A percentile compares a stretch with the other conserved stretches of the same genome.
phyloP scores from a whole-genome alignment of 2,113 vertebrate genomes.

The Petrocephalus microphthalmus region DNA sequence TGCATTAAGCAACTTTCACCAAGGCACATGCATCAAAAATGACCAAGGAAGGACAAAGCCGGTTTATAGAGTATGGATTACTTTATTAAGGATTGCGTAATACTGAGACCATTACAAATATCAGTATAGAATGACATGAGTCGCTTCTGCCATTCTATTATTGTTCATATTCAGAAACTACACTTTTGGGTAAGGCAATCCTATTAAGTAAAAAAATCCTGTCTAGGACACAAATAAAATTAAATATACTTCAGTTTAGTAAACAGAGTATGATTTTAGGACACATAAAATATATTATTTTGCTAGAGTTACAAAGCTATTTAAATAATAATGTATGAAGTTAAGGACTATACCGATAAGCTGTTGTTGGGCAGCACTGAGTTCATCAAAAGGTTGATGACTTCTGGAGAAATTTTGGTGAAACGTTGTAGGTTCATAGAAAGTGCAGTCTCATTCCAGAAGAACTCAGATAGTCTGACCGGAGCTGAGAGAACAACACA shows the following conservation, averaged over 20 bases:
- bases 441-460: conserved; percentile 53
- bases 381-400: conserved; percentile 43
- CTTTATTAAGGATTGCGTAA: background rate
- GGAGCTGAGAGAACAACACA: conserved; percentile 36
- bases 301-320: background rate
- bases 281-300: background rate
- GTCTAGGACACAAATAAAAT: background rate
- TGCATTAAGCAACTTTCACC: background rate
- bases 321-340: background rate
- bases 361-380: conserved; percentile 41
- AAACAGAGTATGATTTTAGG: background rate
- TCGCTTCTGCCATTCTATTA: background rate
- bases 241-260: background rate
- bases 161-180: background rate
- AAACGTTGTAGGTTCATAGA: conserved; percentile 42
- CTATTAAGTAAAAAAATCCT: background rate
- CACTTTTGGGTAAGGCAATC: background rate
- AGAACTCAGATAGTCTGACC: conserved; percentile 47
- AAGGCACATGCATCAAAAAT: background rate
- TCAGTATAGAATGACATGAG: background rate
- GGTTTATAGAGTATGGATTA: background rate
- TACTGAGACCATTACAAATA: background rate
- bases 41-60: background rate
- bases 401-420: conserved; percentile 36
- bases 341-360: background rate